These are phyloP conservation scores for Aselliscus stoliczkanus DNA, from an alignment of 2,797 vertebrate species.

Conservation along the genomic window DNA sequence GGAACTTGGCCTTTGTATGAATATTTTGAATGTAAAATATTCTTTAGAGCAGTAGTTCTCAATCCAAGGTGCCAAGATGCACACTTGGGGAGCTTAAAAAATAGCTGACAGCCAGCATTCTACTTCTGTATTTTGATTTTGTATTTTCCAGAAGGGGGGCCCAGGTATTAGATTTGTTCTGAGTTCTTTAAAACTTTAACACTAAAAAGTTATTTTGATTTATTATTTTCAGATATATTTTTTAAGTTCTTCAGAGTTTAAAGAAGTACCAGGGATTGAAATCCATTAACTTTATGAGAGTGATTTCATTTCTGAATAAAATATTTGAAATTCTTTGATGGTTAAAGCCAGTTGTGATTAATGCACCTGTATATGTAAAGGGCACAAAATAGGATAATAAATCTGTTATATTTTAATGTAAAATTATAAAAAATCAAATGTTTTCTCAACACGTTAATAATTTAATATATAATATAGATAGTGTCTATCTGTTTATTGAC, in stretches of 20 bases:
- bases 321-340: background rate
- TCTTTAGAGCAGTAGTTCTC: background rate
- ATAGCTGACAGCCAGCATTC: background rate
- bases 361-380: background rate
- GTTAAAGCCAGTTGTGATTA: background rate
- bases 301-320: conserved; percentile 32
- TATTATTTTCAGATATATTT: background rate
- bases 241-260: background rate
- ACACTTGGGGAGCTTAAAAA: background rate
- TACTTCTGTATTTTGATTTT: background rate
- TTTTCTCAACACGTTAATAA: background rate
- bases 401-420: background rate
- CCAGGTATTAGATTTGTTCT: background rate
- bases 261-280: background rate
- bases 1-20: conserved; percentile 11
- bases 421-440: background rate
- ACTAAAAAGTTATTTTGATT: background rate
- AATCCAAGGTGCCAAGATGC: background rate
- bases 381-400: background rate
- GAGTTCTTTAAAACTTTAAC: background rate
- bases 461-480: background rate
- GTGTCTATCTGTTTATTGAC: background rate
- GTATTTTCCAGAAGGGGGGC: background rate
- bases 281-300: background rate
- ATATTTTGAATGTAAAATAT: conserved; percentile 56